phyloP scores from a whole-genome alignment of 2,797 vertebrate species.

The Picus viridis region DNA sequence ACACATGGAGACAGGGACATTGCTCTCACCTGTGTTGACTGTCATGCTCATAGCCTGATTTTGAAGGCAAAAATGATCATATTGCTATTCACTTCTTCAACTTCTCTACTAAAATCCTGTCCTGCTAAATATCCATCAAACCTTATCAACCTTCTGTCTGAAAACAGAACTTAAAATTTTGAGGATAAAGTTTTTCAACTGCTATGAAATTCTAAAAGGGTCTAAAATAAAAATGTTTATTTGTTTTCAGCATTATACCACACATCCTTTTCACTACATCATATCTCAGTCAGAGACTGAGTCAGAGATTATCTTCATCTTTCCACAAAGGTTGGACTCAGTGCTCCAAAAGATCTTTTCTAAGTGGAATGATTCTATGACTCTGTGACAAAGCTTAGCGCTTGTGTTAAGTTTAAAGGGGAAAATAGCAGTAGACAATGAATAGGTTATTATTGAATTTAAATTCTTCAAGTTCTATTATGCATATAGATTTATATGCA shows the following conservation, averaged over 20 bases:
- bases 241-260: background rate
- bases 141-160: background rate
- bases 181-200: background rate
- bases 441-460: background rate
- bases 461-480: background rate
- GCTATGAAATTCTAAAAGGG: background rate
- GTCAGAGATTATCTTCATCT: background rate
- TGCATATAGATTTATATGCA: background rate
- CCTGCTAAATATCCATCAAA: background rate
- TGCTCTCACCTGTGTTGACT: background rate
- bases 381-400: background rate
- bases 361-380: too few relatives aligned
- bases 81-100: background rate
- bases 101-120: background rate
- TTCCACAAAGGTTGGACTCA: background rate
- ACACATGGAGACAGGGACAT: background rate
- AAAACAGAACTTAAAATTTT: background rate
- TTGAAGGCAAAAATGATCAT: background rate
- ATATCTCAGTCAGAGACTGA: background rate
- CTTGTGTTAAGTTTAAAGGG: background rate
- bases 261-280: background rate
- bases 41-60: background rate
- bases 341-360: too few relatives aligned
- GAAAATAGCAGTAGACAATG: background rate
- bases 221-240: background rate